A percentile compares a stretch with the other conserved stretches of the same genome.
These are phyloP conservation scores for Melieria picta DNA, from an alignment of 2,888 invertebrate species.

Conservation along the genomic window DNA sequence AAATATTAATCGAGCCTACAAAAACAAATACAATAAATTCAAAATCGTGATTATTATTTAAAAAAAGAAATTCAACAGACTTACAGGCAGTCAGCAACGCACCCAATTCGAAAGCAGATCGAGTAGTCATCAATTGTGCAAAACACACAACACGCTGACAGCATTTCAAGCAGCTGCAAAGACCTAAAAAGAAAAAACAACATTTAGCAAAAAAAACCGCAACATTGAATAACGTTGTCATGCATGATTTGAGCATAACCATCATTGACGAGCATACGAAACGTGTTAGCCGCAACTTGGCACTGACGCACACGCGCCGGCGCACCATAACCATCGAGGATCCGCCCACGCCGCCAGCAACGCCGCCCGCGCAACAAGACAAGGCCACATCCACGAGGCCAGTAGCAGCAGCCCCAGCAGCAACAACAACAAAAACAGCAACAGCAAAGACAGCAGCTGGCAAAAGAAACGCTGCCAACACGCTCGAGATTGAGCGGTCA, in stretches of 20 bases:
- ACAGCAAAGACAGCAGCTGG: background rate
- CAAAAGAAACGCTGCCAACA: background rate
- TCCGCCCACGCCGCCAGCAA: slow-evolving; percentile 33
- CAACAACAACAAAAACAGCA: background rate
- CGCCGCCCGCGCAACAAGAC: slow-evolving; percentile 13
- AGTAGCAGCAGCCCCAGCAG: background rate
- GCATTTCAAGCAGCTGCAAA: no score
- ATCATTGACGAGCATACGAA: slow-evolving; percentile 48
- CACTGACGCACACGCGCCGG: slow-evolving; percentile 43
- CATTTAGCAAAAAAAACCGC: background rate
- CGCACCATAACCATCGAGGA: slow-evolving; percentile 47
- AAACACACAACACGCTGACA: no score
- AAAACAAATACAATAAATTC: no score
- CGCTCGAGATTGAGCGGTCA: slow-evolving; percentile 5
- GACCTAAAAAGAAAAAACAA: no score
- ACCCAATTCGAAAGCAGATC: background rate
- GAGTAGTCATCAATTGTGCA: no score
- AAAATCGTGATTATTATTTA: no score
- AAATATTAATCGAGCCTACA: no score
- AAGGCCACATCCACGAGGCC: background rate
- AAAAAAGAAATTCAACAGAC: no score
- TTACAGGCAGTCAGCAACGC: no score
- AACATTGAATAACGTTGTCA: slow-evolving; percentile 34
- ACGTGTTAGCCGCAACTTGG: slow-evolving; percentile 45
- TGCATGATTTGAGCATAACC: slow-evolving; percentile 47